Evolutionary conservation across 2,113 vertebrate genomes (phyloP).

Genomic region (Climacteris rufus): DNA sequence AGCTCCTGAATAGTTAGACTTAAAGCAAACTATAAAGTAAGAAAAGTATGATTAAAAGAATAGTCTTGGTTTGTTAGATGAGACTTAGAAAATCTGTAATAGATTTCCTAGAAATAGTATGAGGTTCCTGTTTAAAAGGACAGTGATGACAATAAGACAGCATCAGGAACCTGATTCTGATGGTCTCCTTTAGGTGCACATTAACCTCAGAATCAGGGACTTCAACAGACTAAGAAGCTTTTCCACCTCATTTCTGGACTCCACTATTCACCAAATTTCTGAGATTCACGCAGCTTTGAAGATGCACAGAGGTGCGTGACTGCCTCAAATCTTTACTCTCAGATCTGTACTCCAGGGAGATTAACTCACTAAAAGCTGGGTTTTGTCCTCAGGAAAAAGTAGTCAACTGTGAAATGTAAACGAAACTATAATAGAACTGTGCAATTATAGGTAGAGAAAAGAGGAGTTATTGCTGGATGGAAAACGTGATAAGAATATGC

Average conservation of each 20-base stretch:
- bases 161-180: neutral
- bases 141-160: neutral
- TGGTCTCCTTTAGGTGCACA: neutral
- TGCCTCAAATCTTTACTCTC: neutral
- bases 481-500: neutral
- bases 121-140: neutral
- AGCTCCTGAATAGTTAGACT: neutral
- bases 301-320: fast-evolving
- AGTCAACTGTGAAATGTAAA: neutral
- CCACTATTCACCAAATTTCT: neutral
- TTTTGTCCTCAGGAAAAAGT: neutral
- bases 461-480: neutral
- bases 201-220: neutral
- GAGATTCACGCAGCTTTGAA: neutral
- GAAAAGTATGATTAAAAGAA: neutral
- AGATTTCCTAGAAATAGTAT: neutral
- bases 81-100: neutral
- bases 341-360: neutral
- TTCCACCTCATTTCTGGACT: neutral
- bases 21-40: neutral
- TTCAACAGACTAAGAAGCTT: neutral
- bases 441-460: neutral
- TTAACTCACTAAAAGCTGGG: neutral
- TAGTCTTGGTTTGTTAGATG: neutral
- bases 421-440: neutral